A percentile compares a stretch with the other conserved stretches of the same genome.
Conservation (phyloP, 1,140 invertebrate genomes). For the Lasaia peninsularis region DNA sequence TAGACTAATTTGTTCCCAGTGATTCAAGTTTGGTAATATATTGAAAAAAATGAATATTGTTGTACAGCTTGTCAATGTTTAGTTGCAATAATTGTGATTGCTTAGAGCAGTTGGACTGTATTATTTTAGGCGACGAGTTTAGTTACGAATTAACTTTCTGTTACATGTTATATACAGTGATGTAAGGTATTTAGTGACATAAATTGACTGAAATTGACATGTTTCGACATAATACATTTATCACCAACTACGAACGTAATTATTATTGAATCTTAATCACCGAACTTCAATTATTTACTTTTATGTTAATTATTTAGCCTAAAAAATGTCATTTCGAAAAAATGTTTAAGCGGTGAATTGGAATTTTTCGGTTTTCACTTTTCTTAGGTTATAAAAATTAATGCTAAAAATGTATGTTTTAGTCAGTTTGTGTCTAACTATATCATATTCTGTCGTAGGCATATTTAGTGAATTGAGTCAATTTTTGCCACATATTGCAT, state of each 20-base stretch:
- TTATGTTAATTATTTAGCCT: no score
- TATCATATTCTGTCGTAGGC: slow-evolving; percentile 17
- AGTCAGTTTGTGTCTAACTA: slow-evolving; percentile 4
- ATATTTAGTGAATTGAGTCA: slow-evolving; percentile 59
- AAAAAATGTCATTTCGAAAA: no score
- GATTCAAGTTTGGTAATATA: slow-evolving; percentile 27
- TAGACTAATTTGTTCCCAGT: no score
- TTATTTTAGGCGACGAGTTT: slow-evolving; percentile 48
- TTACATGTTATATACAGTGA: slow-evolving; percentile 41
- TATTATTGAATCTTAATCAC: no score
- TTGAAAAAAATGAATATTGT: slow-evolving; percentile 30
- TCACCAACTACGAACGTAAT: background rate
- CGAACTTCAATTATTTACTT: no score
- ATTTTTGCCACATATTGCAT: slow-evolving; percentile 54
- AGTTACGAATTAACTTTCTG: slow-evolving; percentile 43
- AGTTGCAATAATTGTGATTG: slow-evolving; percentile 64
- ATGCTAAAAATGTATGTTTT: background rate
- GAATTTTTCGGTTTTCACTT: no score
- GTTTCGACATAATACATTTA: background rate
- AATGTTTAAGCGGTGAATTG: no score
- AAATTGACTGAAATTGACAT: slow-evolving; percentile 17
- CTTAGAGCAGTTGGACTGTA: slow-evolving; percentile 47
- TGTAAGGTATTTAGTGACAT: slow-evolving; percentile 31
- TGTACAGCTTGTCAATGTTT: slow-evolving; percentile 51
- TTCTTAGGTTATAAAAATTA: no score